Base-by-base conservation (phyloP, 2,113 vertebrate species). In the Myrmecobius fasciatus region DNA sequence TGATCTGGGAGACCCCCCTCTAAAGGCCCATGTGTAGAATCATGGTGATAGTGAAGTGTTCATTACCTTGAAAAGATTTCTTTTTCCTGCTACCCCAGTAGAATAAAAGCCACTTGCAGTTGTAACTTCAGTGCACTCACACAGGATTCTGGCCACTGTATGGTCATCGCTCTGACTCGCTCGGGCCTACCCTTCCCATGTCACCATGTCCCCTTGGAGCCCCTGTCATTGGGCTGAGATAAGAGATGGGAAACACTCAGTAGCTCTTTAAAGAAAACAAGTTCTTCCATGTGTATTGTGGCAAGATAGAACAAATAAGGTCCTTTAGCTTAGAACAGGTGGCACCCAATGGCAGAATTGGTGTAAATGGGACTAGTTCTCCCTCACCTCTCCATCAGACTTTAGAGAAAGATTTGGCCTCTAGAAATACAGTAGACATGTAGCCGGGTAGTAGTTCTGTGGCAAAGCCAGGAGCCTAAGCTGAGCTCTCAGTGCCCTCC, bases 131-230 rank as follows among this genome's bases (percentile, higher is more conserved):
- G 89, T 96, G 88, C 95, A 67, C 88, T 98, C 56, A 96, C 97
- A 94, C 52, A 94, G 97, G 98, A 98, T 98, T 98, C 95, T 96
- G 56, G 95, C 60, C 96, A 91, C 75, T 94, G 10, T 89, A 88
- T 93, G 25, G 31, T 28, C 92, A 83, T 98, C 48, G 92, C 96
- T 90, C 5, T 91, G 92, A 43, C 60, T 17, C 1, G 36, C 14
- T 12, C 3, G 36, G 94, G n/a, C 7, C 89, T 97, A 67, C 54
- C 93, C 92, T 97, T 94, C 94, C 54, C 43, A 46, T 75, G 96
- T 91, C 89, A 83, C 89, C 54, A 96, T 91, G 47, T 28, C 95
- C 92, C 91, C 28, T 52, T 92, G n/a, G 56, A 96, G 91, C 31
- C 1, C 6, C 7, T 43, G n/a, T 83, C 7, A 83, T 8, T 83